phyloP scores from a whole-genome alignment of 2,888 invertebrate genomes.

The Agrotis clavis region DNA sequence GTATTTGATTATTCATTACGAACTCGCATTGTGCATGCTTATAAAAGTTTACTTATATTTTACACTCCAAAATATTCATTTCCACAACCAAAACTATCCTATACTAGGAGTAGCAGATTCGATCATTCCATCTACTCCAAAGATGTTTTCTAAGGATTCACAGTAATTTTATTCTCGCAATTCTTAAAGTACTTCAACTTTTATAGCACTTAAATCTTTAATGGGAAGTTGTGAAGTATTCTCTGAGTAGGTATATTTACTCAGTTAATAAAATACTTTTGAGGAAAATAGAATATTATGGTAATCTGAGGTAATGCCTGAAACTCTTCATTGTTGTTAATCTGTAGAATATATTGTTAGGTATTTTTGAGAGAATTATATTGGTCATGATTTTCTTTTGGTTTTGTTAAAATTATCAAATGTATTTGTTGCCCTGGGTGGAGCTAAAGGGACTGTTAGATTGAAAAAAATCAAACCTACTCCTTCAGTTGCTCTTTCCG shows the following conservation, averaged over 20 bases:
- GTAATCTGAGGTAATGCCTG: not conserved
- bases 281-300: slow-evolving; percentile 32
- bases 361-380: not conserved
- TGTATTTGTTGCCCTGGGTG: no score
- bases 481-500: no score
- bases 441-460: no score
- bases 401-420: no score
- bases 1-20: no score
- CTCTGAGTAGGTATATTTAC: slow-evolving; percentile 25
- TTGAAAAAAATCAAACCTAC: no score
- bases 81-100: not conserved
- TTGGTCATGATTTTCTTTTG: no score
- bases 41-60: not conserved
- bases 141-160: slow-evolving; percentile 11
- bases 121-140: not conserved
- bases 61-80: no score
- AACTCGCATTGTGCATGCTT: not conserved
- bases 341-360: not conserved
- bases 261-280: slow-evolving; percentile 22
- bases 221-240: slow-evolving; percentile 28
- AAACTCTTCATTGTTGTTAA: not conserved
- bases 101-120: not conserved
- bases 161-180: slow-evolving; percentile 24
- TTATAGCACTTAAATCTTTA: slow-evolving; percentile 53
- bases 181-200: slow-evolving; percentile 38